A percentile compares a stretch with the other conserved stretches of the same genome.
Evolutionary conservation across 2,113 vertebrate genomes (phyloP).

Genomic region (Alces alces): DNA sequence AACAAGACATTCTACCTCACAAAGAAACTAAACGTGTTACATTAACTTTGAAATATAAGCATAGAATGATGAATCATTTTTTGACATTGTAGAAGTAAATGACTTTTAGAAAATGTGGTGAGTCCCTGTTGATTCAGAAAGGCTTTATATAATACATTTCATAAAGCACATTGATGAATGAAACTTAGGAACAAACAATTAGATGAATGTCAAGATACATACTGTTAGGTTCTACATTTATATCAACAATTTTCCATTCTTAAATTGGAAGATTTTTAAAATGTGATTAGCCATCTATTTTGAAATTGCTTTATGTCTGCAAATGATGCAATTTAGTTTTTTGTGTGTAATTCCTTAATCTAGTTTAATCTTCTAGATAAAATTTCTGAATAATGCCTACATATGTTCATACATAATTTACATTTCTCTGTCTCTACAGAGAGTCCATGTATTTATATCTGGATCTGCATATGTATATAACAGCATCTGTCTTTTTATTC

Average conservation of each 20-base stretch:
- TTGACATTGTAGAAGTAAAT: constrained; percentile 57
- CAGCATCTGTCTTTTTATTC: background rate
- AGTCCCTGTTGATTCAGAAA: constrained; percentile 33
- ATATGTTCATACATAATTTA: background rate
- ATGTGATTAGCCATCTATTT: background rate
- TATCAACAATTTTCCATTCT: background rate
- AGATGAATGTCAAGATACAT: constrained; percentile 39
- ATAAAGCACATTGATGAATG: constrained; percentile 31
- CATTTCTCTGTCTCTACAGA: background rate
- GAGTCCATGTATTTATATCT: background rate
- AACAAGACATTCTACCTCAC: constrained; percentile 32
- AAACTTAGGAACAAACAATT: constrained; percentile 39
- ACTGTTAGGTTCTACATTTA: background rate
- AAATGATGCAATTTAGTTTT: constrained; percentile 35
- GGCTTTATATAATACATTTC: constrained; percentile 32
- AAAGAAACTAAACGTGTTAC: constrained; percentile 41
- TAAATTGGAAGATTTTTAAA: background rate
- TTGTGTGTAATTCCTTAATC: background rate
- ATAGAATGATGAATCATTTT: constrained; percentile 53
- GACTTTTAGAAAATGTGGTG: constrained; percentile 41
- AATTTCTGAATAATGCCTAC: background rate
- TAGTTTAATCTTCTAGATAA: background rate
- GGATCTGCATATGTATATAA: background rate
- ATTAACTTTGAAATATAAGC: constrained; percentile 57
- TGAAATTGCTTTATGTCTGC: background rate